Percentiles rank a stretch among this genome's conserved stretches.
Conservation (phyloP, 2,888 invertebrate species). For the Dasysyrphus tricinctus region DNA sequence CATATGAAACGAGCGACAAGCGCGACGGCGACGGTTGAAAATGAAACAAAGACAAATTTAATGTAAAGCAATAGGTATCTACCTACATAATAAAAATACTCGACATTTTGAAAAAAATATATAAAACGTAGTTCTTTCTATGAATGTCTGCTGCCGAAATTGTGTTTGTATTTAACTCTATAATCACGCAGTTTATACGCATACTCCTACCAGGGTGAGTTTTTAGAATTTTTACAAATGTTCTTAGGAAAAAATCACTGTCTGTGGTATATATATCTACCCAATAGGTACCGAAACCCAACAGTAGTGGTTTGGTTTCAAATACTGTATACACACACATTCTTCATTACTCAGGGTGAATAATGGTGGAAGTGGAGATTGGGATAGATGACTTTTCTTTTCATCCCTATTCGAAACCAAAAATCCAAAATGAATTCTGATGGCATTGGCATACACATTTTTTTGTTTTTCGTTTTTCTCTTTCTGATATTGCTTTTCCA, state of each 20-base stretch:
- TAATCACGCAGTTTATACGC: slow-evolving; percentile 53
- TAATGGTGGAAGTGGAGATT: slow-evolving; percentile 16
- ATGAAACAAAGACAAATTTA: slow-evolving; percentile 36
- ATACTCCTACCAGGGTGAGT: slow-evolving; percentile 37
- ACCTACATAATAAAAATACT: slow-evolving; percentile 2
- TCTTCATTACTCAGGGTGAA: slow-evolving; percentile 1
- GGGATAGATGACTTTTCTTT: slow-evolving; percentile 27
- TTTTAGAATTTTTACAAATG: slow-evolving; percentile 49
- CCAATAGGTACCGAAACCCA: not conserved
- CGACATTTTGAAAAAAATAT: slow-evolving; percentile 7
- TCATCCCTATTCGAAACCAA: slow-evolving; percentile 40
- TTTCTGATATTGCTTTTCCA: slow-evolving; percentile 10
- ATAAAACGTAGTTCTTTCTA: slow-evolving; percentile 2
- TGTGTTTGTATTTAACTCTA: slow-evolving; percentile 8
- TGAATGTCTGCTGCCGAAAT: not conserved
- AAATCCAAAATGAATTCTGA: slow-evolving; percentile 63
- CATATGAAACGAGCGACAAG: not conserved
- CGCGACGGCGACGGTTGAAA: not conserved
- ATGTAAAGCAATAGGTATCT: not conserved
- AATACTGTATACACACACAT: not conserved
- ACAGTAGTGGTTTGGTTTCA: not conserved
- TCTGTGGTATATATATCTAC: not conserved
- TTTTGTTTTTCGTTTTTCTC: slow-evolving; percentile 45
- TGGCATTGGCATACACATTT: slow-evolving; percentile 30
- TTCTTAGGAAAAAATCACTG: not conserved